These are phyloP conservation scores for Campopleginae sp. DNA, from an alignment of 2,888 invertebrate species.

Conservation along the genomic window DNA sequence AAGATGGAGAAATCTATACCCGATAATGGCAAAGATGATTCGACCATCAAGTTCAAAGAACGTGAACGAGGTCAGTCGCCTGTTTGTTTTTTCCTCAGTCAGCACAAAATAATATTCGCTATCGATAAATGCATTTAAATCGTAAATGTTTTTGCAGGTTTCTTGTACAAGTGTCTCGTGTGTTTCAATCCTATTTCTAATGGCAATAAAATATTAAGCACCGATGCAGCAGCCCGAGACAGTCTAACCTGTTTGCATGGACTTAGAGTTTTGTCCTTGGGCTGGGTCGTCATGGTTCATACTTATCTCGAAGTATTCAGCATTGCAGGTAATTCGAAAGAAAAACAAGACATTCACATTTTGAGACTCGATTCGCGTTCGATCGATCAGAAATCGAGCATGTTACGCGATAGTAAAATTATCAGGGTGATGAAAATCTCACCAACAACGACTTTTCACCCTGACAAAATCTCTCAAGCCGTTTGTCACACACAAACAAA, in stretches of 20 bases:
- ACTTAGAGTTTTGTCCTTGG: conserved; percentile 90
- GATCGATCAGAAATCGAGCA: no score
- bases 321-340: conserved; percentile 86
- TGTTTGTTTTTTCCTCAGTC: not conserved
- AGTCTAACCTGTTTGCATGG: conserved; percentile 92
- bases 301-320: conserved; percentile 93
- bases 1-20: conserved; percentile 72
- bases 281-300: conserved; percentile 94
- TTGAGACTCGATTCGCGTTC: no score
- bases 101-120: not conserved
- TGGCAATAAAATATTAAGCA: conserved; percentile 90
- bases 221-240: conserved; percentile 90
- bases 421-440: not conserved
- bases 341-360: not conserved
- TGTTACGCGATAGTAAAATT: no score
- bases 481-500: not conserved
- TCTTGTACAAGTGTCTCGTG: conserved; percentile 87
- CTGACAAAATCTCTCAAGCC: not conserved
- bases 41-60: conserved; percentile 51
- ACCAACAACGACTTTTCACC: not conserved
- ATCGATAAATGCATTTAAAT: not conserved
- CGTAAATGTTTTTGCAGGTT: conserved; percentile 83
- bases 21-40: conserved; percentile 57
- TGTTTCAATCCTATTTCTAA: conserved; percentile 92
- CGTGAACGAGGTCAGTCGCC: conserved; percentile 71